Conservation (phyloP, 2,797 vertebrate genomes). For the Myiothlypis coronata region DNA sequence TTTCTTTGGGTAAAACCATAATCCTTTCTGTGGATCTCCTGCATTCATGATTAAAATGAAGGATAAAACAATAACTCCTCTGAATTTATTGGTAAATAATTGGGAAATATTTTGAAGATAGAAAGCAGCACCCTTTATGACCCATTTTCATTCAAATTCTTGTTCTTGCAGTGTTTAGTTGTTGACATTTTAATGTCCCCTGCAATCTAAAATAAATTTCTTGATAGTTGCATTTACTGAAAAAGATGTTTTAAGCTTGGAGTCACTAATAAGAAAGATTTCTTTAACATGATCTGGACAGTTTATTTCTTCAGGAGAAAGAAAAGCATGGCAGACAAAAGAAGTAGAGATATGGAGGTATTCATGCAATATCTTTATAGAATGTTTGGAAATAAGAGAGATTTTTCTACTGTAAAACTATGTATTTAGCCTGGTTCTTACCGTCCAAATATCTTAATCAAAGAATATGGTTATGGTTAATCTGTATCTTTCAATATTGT, state of each 20-base stretch:
- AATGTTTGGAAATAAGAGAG: not conserved
- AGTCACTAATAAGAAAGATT: not conserved
- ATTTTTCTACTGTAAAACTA: not conserved
- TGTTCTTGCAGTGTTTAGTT: not conserved
- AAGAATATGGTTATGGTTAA: not conserved
- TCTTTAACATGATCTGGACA: not conserved
- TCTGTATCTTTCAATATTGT: not conserved
- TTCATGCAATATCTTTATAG: not conserved
- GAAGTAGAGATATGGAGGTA: not conserved
- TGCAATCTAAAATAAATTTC: not conserved
- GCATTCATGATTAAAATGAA: not conserved
- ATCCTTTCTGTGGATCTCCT: not conserved
- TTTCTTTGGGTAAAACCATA: not conserved
- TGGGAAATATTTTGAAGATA: not conserved
- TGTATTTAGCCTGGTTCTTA: not conserved
- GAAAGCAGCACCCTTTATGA: not conserved
- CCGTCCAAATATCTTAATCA: not conserved
- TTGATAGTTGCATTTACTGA: not conserved
- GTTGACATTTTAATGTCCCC: not conserved
- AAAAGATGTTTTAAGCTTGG: not conserved
- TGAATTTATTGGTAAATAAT: not conserved
- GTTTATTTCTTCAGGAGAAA: not conserved
- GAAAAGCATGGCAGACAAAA: not conserved
- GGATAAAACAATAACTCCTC: not conserved
- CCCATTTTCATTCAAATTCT: not conserved